Evolutionary conservation across 2,888 invertebrate genomes (phyloP).

Genomic region (Melipona beecheii): DNA sequence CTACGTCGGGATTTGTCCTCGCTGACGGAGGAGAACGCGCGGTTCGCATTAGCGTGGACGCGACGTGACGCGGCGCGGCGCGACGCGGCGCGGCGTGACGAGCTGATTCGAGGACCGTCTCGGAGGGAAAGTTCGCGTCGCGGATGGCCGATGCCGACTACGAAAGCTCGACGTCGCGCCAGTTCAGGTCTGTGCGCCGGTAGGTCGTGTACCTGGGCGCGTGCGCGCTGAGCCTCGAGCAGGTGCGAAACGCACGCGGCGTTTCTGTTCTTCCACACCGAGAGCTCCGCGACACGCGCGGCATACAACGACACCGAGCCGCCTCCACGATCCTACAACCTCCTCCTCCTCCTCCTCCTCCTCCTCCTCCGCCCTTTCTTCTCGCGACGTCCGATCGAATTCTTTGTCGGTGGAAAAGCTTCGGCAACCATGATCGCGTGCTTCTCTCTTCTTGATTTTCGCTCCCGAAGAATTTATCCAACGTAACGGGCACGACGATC

Average conservation of each 20-base stretch:
- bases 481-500: too few relatives aligned
- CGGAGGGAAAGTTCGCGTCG: constrained; percentile 73
- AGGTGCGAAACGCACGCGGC: constrained; percentile 71
- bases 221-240: constrained; percentile 68
- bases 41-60: not conserved
- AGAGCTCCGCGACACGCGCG: constrained; percentile 44
- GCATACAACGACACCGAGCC: constrained; percentile 24
- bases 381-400: not conserved
- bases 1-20: too few relatives aligned
- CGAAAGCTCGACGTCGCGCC: constrained; percentile 75
- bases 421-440: not conserved
- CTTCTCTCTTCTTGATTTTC: not conserved
- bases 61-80: constrained; percentile 23
- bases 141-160: constrained; percentile 82
- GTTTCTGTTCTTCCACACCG: constrained; percentile 13
- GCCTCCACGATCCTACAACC: too few relatives aligned
- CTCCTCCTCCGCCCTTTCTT: too few relatives aligned
- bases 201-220: constrained; percentile 78
- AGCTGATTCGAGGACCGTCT: constrained; percentile 52
- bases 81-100: constrained; percentile 28
- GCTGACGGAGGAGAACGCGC: not conserved
- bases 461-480: not conserved
- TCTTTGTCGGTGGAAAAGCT: not conserved
- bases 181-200: constrained; percentile 70
- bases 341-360: too few relatives aligned